Evolutionary conservation across 2,113 vertebrate genomes (phyloP), one percentile per base, ranked within the genome.

Genomic region (Arothron firmamentum): DNA sequence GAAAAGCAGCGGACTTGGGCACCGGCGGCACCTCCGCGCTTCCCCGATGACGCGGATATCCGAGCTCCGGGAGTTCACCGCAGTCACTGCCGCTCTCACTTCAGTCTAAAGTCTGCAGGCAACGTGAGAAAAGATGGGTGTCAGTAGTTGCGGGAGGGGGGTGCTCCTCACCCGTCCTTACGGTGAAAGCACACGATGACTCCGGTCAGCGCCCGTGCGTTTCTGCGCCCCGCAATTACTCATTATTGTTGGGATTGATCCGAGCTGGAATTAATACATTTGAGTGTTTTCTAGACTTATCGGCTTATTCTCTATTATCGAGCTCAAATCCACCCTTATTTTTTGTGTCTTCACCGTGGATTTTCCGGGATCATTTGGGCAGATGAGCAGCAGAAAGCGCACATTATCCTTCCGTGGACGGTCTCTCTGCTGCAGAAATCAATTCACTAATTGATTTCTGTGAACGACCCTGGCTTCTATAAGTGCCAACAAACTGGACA

Each of bases 261-360:
- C 49, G 18, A 75, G 68, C 45, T 12, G 23, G 68, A 78, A 82
- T 85, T 82, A 87, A 85, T 82, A 85, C 72, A 81, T 75, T 47
- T 68, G 66, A 78, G 81, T 71, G 79, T 74, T 61, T 73, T 79
- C 70, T 49, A 57, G 70, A 79, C 59, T 88, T 78, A 87, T 86
- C 85, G 62, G 80, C 80, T 87, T 88, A 85, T 63, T 75, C 60
- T 9, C 69, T 16, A 56, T 59, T 71, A 75, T 67, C 54, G 60
- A 75, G 63, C 67, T 61, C 69, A 72, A 88, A 88, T 78, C 80
- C 81, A 43, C 53, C 70, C 72, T 76, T 78, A 74, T 83, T 78
- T 64, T 79, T 67, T 47, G 4, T 62, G 78, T 79, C 67, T 80
- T 80, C 61, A 67, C 62, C 21, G 56, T 62, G 80, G 82, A 85